These are phyloP conservation scores for Fratercula arctica DNA, from an alignment of 2,797 vertebrate species.

Conservation along the genomic window DNA sequence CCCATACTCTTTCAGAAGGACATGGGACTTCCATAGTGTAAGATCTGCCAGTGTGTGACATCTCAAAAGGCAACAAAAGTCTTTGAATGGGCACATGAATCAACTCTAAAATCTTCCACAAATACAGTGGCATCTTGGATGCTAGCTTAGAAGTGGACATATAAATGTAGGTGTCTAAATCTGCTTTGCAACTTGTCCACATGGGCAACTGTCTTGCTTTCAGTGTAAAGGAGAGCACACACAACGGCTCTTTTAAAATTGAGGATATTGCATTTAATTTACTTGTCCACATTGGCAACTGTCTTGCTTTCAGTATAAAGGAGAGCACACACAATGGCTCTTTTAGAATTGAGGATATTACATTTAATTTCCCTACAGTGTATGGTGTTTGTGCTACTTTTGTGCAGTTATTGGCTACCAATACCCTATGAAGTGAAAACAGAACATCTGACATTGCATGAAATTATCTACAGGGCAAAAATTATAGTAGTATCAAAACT, in stretches of 20 bases:
- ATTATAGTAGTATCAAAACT: not conserved
- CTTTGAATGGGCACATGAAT: not conserved
- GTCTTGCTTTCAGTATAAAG: not conserved
- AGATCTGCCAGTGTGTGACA: not conserved
- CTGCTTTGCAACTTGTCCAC: not conserved
- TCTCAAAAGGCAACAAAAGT: not conserved
- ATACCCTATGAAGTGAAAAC: not conserved
- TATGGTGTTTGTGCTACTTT: not conserved
- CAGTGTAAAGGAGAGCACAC: not conserved
- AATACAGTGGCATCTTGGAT: not conserved
- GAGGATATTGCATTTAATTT: too few relatives aligned
- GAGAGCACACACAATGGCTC: not conserved
- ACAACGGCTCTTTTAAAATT: not conserved
- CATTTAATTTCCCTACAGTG: not conserved
- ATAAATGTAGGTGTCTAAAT: not conserved
- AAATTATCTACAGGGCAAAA: not conserved
- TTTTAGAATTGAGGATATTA: not conserved
- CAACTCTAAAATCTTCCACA: not conserved
- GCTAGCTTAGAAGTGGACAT: not conserved
- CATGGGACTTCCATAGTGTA: not conserved
- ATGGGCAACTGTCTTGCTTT: not conserved
- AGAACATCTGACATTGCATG: rapidly evolving
- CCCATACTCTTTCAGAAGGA: not conserved
- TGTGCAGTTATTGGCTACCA: not conserved
- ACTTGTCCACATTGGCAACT: not conserved